Percentiles rank a stretch among this genome's conserved stretches.
Conservation (phyloP, 1,140 invertebrate species). For the Grapholita molesta region DNA sequence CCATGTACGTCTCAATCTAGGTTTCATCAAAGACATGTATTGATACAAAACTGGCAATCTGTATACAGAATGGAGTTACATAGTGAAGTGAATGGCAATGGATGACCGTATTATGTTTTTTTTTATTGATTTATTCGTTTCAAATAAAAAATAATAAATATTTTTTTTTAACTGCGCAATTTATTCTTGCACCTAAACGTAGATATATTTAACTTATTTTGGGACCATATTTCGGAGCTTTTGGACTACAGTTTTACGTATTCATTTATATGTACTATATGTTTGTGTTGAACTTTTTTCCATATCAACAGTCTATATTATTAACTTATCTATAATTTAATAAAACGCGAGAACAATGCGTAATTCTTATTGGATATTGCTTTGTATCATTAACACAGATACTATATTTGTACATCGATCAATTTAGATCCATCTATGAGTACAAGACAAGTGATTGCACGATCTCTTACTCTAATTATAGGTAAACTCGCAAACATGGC, state of each 20-base stretch:
- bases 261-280: too few species aligned
- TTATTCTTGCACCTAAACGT: too few species aligned
- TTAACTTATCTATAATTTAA: not conserved
- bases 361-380: not conserved
- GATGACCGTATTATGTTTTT: too few species aligned
- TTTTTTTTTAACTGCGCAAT: too few species aligned
- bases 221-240: too few species aligned
- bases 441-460: not conserved
- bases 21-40: not conserved
- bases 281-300: too few species aligned
- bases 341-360: not conserved
- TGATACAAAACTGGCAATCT: not conserved
- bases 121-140: too few species aligned
- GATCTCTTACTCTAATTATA: not conserved
- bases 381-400: conserved; percentile 5
- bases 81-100: too few species aligned
- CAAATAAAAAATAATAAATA: too few species aligned
- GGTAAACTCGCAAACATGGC: too few species aligned
- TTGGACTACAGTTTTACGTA: too few species aligned
- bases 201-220: too few species aligned
- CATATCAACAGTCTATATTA: not conserved
- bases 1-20: conserved; percentile 5
- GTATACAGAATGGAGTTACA: not conserved
- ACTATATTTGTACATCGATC: not conserved
- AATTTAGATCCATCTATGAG: not conserved